Evolutionary conservation across 2,797 vertebrate genomes (phyloP).

Genomic region (Gadopsis bispinosus): DNA sequence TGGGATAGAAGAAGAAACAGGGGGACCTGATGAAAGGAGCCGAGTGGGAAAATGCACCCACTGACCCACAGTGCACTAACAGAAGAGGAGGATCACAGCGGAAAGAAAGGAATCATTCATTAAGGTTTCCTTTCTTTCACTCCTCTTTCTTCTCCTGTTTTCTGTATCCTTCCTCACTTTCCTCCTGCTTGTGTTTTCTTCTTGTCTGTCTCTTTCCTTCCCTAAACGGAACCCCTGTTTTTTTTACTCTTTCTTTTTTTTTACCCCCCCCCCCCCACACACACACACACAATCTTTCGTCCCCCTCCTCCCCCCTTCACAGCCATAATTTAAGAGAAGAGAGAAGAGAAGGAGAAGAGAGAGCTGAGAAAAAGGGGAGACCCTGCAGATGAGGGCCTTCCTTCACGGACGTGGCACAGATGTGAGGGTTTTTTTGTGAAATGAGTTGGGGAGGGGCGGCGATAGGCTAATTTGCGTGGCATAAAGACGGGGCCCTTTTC

Average conservation of each 20-base stretch:
- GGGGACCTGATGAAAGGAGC: conserved; percentile 77
- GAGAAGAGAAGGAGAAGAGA: conserved; percentile 74
- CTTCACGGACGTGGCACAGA: conserved; percentile 86
- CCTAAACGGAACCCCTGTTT: conserved; percentile 18
- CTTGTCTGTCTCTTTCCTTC: conserved; percentile 26
- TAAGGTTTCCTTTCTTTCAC: conserved; percentile 45
- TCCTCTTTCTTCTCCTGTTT: conserved; percentile 32
- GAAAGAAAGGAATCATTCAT: conserved; percentile 70
- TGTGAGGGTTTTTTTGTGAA: conserved; percentile 86
- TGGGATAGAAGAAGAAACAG: conserved; percentile 65
- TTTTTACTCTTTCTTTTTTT: conserved; percentile 44
- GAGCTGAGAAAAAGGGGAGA: conserved; percentile 72
- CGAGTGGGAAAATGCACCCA: conserved; percentile 79
- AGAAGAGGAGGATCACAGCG: conserved; percentile 67
- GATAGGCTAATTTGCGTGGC: conserved; percentile 87
- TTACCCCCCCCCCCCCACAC: conserved; percentile 52
- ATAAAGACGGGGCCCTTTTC: conserved; percentile 87
- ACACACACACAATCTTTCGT: background rate
- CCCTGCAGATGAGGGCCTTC: conserved; percentile 84
- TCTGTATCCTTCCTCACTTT: conserved; percentile 45
- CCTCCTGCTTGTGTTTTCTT: conserved; percentile 47
- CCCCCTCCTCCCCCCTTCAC: conserved; percentile 57
- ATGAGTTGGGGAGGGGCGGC: conserved; percentile 80
- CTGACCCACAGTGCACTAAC: conserved; percentile 74
- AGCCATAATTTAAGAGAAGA: conserved; percentile 85